Percentiles rank a stretch among this genome's conserved stretches.
Conservation (phyloP, 1,140 invertebrate species). For the Solenopsis fugax region DNA sequence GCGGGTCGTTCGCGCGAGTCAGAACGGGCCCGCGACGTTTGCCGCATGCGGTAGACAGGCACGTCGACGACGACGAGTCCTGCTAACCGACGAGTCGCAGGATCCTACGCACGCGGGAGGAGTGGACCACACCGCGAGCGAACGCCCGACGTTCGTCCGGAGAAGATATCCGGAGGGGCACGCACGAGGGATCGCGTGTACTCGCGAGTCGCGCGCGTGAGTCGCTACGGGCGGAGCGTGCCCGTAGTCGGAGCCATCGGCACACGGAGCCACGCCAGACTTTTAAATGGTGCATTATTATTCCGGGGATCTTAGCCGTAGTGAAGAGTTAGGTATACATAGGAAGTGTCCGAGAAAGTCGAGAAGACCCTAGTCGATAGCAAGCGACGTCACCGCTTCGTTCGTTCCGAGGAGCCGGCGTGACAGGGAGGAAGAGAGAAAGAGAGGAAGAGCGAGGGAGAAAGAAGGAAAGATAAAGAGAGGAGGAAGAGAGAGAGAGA, state of each 20-base stretch:
- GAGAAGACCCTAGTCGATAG: constrained; percentile 81
- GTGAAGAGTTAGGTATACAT: constrained; percentile 83
- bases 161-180: background rate
- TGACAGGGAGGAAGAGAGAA: constrained; percentile 50
- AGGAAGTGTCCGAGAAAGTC: constrained; percentile 85
- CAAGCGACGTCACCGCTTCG: constrained; percentile 53
- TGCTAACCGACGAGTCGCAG: constrained; percentile 44
- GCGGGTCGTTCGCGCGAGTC: constrained; percentile 32
- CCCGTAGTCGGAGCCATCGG: constrained; percentile 30
- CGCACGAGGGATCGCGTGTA: background rate
- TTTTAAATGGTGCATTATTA: constrained; percentile 85
- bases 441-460: background rate
- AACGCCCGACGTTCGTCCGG: background rate
- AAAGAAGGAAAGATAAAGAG: background rate
- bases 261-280: constrained; percentile 56
- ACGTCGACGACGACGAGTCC: constrained; percentile 17
- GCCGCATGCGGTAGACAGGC: constrained; percentile 38
- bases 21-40: constrained; percentile 50
- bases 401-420: constrained; percentile 57
- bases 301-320: constrained; percentile 80
- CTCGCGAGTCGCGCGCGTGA: constrained; percentile 8
- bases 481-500: constrained; percentile 19
- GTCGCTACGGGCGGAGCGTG: constrained; percentile 31
- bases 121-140: constrained; percentile 1
- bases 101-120: constrained; percentile 23